Percentiles rank a stretch among this genome's conserved stretches.
Evolutionary conservation across 2,113 vertebrate genomes (phyloP).

Genomic region (Catagonus wagneri): DNA sequence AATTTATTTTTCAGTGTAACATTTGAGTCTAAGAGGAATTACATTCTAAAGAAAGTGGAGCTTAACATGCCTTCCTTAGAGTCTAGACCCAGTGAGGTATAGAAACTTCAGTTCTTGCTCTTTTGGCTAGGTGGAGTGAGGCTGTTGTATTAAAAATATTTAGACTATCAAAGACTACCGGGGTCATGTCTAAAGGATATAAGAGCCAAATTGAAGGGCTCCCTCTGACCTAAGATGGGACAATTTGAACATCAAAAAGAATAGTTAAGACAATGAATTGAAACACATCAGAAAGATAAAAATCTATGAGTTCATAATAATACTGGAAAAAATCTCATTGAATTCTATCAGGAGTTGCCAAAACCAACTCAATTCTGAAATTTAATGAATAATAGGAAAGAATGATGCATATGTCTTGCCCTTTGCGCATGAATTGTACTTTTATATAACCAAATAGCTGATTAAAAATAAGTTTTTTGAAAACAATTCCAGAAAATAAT

Average conservation of each 20-base stretch:
- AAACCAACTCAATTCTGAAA: conserved; percentile 50
- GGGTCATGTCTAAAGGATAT: neutral
- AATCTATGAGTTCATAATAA: conserved; percentile 19
- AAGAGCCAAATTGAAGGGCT: neutral
- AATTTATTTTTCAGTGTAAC: conserved; percentile 67
- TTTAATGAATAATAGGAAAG: conserved; percentile 4
- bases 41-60: conserved; percentile 60
- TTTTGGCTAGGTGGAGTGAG: neutral
- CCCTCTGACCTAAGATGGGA: neutral
- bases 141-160: neutral
- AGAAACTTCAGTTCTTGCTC: conserved; percentile 47
- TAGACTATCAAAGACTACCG: neutral
- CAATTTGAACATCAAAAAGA: conserved; percentile 26
- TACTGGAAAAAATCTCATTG: neutral
- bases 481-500: conserved; percentile 3
- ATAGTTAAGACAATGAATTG: neutral
- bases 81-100: neutral
- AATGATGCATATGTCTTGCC: neutral
- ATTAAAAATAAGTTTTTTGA: neutral
- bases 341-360: neutral
- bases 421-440: conserved; percentile 31
- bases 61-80: conserved; percentile 24
- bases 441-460: conserved; percentile 33
- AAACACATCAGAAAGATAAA: conserved; percentile 33
- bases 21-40: conserved; percentile 56